phyloP scores from a whole-genome alignment of 2,888 invertebrate genomes.

The Agonum fuliginosum region DNA sequence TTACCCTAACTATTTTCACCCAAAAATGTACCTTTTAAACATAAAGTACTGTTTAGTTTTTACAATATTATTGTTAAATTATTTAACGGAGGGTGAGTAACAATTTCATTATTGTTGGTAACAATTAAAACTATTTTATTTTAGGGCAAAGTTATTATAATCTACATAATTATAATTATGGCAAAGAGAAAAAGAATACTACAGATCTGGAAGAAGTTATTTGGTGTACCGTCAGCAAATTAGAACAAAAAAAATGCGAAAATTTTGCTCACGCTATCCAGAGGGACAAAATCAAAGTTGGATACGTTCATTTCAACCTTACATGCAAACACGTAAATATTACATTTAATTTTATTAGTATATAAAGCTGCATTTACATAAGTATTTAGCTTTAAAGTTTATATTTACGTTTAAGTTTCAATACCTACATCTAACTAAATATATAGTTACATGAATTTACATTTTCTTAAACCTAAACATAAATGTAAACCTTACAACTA shows the following conservation, averaged over 20 bases:
- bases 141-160: constrained; percentile 52
- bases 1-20: not conserved
- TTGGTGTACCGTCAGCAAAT: constrained; percentile 90
- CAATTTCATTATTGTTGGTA: constrained; percentile 1
- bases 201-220: constrained; percentile 68
- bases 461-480: too few relatives aligned
- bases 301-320: constrained; percentile 79
- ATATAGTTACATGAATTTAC: too few relatives aligned
- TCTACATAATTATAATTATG: constrained; percentile 33
- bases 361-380: too few relatives aligned
- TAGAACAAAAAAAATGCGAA: constrained; percentile 89
- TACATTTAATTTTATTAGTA: not conserved
- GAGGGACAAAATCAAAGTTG: constrained; percentile 80
- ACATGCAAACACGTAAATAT: constrained; percentile 78
- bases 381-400: too few relatives aligned
- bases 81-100: not conserved
- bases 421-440: too few relatives aligned
- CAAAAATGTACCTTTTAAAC: not conserved
- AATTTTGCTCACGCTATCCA: constrained; percentile 82
- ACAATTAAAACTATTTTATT: not conserved
- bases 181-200: not conserved
- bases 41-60: not conserved
- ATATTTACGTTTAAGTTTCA: too few relatives aligned
- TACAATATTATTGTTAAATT: not conserved
- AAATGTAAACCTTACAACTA: too few relatives aligned